These are phyloP conservation scores for Thymallus thymallus DNA, from an alignment of 2,113 vertebrate genomes.

Conservation along the genomic window DNA sequence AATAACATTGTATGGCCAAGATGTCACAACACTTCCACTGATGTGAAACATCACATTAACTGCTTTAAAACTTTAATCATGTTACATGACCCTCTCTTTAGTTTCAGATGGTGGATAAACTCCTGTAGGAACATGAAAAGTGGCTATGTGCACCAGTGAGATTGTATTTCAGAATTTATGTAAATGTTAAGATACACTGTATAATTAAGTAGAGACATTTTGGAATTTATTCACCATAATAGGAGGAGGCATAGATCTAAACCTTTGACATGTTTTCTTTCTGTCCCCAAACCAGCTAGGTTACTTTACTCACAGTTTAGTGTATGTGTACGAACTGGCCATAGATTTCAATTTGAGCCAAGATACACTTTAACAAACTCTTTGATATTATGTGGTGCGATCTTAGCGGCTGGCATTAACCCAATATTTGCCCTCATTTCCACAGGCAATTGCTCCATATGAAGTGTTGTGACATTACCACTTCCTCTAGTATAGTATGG, in stretches of 20 bases:
- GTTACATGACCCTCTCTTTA: constrained; percentile 18
- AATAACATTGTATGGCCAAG: constrained; percentile 49
- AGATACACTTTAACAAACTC: neutral
- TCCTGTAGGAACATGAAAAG: neutral
- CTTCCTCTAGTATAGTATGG: constrained; percentile 63
- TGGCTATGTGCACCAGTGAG: constrained; percentile 26
- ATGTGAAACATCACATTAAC: constrained; percentile 38
- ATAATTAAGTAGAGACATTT: neutral
- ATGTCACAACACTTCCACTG: constrained; percentile 70
- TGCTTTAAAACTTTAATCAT: constrained; percentile 38
- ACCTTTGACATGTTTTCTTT: neutral
- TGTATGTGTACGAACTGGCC: neutral
- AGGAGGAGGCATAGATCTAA: neutral
- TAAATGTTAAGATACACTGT: constrained; percentile 12
- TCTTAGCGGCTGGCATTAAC: neutral
- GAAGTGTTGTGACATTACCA: constrained; percentile 79
- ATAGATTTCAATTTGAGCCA: neutral
- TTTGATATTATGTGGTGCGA: neutral
- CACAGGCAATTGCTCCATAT: constrained; percentile 8
- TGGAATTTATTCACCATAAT: neutral
- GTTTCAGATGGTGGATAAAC: neutral
- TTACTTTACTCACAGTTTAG: neutral
- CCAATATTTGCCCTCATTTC: neutral
- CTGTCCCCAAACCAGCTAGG: neutral
- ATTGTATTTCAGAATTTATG: constrained; percentile 52